Percentiles rank a stretch among this genome's conserved stretches.
Evolutionary conservation across 2,888 invertebrate species (phyloP).

Genomic region (Tipula vernalis): DNA sequence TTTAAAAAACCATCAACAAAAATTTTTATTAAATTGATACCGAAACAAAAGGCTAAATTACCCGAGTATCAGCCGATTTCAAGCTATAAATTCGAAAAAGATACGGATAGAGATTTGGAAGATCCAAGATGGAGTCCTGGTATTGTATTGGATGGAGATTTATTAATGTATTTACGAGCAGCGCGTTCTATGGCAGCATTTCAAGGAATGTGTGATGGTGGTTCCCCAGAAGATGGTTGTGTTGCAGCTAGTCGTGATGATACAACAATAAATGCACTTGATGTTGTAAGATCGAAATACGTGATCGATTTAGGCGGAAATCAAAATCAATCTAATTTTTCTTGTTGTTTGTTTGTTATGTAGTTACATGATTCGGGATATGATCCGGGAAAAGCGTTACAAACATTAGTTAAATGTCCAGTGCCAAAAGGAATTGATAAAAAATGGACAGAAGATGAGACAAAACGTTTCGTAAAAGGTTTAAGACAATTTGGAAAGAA

Average conservation of each 20-base stretch:
- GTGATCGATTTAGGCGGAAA: not conserved
- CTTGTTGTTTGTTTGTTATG: conserved; percentile 21
- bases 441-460: conserved; percentile 97
- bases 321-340: not conserved
- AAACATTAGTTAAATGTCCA: conserved; percentile 93
- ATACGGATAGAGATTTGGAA: conserved; percentile 46
- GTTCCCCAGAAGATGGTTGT: conserved; percentile 93
- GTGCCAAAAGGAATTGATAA: conserved; percentile 95
- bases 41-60: conserved; percentile 33
- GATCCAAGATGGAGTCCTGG: conserved; percentile 91
- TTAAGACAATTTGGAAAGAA: conserved; percentile 97
- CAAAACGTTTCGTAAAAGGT: conserved; percentile 96
- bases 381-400: conserved; percentile 90
- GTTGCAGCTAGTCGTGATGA: conserved; percentile 93
- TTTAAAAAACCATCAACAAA: not conserved
- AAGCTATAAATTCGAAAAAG: conserved; percentile 38
- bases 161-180: conserved; percentile 94
- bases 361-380: conserved; percentile 92
- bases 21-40: not conserved
- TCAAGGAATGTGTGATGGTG: conserved; percentile 96
- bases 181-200: conserved; percentile 97
- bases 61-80: conserved; percentile 39
- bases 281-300: conserved; percentile 51
- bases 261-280: conserved; percentile 93
- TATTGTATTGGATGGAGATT: conserved; percentile 84